Evolutionary conservation across 2,113 vertebrate species (phyloP).

Genomic region (Oreocharis arfaki): DNA sequence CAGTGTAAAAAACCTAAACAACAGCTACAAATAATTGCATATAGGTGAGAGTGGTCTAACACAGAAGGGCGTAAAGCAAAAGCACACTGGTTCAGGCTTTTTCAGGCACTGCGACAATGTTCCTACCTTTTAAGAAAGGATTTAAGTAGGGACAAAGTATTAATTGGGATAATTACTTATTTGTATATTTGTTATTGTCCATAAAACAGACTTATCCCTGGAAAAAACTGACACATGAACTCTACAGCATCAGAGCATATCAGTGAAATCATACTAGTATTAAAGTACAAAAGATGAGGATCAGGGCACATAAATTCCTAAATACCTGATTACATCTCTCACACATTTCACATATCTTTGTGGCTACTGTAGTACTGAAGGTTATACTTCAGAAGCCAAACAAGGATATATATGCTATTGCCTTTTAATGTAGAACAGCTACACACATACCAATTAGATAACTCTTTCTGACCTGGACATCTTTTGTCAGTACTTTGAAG

Average conservation of each 20-base stretch:
- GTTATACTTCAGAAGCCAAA: not conserved
- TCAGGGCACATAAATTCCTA: not conserved
- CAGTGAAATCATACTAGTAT: not conserved
- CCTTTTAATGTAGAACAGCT: not conserved
- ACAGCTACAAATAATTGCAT: not conserved
- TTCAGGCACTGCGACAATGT: not conserved
- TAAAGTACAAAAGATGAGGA: not conserved
- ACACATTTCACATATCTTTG: not conserved
- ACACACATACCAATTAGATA: not conserved
- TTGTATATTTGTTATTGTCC: not conserved
- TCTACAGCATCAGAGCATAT: not conserved
- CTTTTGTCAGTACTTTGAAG: not conserved
- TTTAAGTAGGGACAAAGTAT: not conserved
- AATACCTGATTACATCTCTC: not conserved
- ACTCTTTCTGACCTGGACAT: not conserved
- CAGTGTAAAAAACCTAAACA: not conserved
- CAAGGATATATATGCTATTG: not conserved
- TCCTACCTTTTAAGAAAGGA: not conserved
- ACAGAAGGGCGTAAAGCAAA: not conserved
- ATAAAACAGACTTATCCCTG: not conserved
- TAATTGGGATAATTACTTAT: not conserved
- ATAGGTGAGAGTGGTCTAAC: not conserved
- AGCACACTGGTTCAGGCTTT: not conserved
- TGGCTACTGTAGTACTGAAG: not conserved
- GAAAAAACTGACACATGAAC: not conserved